These are phyloP conservation scores for Cephalopholis sonnerati DNA, from an alignment of 2,113 vertebrate genomes.

Conservation along the genomic window DNA sequence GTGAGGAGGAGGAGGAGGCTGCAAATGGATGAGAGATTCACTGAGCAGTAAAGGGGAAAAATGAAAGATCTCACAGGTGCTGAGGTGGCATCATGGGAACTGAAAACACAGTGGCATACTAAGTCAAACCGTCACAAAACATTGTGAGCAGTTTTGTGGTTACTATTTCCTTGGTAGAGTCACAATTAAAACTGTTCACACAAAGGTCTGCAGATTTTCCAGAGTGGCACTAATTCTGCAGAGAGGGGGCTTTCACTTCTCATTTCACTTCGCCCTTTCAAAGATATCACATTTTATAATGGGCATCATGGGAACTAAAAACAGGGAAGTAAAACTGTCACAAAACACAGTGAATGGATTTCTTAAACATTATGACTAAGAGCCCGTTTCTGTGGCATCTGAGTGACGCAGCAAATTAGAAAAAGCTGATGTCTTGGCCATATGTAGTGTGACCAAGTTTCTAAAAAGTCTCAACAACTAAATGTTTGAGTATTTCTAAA, in stretches of 20 bases:
- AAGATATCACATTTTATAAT: background rate
- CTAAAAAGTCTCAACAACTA: background rate
- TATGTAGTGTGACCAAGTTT: background rate
- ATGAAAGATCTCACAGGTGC: background rate
- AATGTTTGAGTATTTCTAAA: background rate
- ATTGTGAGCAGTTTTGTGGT: background rate
- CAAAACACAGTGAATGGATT: background rate
- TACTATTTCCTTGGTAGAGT: background rate
- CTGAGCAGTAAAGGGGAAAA: background rate
- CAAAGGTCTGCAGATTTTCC: background rate
- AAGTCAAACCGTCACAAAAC: background rate
- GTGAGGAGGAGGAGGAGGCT: constrained; percentile 13
- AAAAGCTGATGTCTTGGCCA: background rate
- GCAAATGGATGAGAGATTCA: constrained; percentile 5
- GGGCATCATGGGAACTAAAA: constrained; percentile 8
- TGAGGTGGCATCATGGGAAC: background rate
- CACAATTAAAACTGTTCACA: background rate
- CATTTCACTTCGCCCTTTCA: constrained; percentile 3
- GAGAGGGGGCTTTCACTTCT: background rate
- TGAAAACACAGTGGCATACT: background rate
- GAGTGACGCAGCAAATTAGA: background rate
- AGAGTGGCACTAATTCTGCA: background rate
- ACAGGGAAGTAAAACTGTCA: background rate
- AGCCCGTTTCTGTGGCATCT: background rate
- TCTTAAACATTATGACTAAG: background rate